Conservation (phyloP, 2,113 vertebrate species). For the Albula glossodonta region DNA sequence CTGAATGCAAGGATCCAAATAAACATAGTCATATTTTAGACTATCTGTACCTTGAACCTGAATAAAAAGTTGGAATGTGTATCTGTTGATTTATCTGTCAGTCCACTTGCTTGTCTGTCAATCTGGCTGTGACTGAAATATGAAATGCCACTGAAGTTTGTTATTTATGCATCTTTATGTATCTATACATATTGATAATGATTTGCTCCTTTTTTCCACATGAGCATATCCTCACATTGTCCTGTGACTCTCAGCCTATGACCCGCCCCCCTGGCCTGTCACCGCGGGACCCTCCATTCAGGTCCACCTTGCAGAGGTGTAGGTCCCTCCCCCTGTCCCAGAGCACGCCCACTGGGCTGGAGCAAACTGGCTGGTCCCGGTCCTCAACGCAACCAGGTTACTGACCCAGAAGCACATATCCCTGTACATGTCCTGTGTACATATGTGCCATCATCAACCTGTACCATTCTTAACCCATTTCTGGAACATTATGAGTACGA, state of each 20-base stretch:
- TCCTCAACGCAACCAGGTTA: constrained; percentile 67
- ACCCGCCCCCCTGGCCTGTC: constrained; percentile 71
- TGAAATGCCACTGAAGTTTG: not conserved
- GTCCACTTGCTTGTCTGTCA: not conserved
- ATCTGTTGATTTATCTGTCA: no score
- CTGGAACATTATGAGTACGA: not conserved
- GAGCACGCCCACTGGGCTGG: constrained; percentile 72
- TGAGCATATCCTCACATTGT: constrained; percentile 53
- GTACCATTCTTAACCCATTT: not conserved
- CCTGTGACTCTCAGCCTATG: constrained; percentile 69
- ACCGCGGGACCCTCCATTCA: constrained; percentile 72
- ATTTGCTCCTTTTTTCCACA: not conserved
- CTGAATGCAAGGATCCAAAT: no score
- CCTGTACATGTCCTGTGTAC: no score
- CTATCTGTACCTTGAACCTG: not conserved
- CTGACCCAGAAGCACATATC: constrained; percentile 28
- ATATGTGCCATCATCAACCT: not conserved
- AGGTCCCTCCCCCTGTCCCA: constrained; percentile 78
- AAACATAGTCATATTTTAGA: not conserved
- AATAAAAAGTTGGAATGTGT: no score
- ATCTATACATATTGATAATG: not conserved
- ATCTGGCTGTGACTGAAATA: not conserved
- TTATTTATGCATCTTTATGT: not conserved
- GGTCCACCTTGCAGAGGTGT: constrained; percentile 79
- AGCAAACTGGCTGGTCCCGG: constrained; percentile 67